Conservation (phyloP, 2,888 invertebrate genomes). For the Folsomia candida region DNA sequence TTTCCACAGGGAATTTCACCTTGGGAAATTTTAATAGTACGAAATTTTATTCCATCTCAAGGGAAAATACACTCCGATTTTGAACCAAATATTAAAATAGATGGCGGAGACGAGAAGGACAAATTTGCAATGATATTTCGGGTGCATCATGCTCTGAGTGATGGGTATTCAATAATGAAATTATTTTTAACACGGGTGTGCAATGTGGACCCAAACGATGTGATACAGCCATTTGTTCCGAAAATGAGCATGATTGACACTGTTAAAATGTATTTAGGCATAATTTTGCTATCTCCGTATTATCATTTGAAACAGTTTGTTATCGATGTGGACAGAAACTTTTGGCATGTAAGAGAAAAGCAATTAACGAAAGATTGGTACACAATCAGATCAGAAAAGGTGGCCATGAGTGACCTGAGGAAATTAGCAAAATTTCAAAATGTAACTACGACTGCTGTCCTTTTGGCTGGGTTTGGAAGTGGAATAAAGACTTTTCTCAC, state of each 20-base stretch:
- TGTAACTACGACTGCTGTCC: slow-evolving; percentile 37
- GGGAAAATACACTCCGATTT: slow-evolving; percentile 18
- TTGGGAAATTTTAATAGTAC: slow-evolving; percentile 45
- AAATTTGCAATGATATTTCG: slow-evolving; percentile 32
- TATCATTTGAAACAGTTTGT: slow-evolving; percentile 39
- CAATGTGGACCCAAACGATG: slow-evolving; percentile 10
- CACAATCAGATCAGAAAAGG: slow-evolving; percentile 29
- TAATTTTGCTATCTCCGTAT: slow-evolving; percentile 28
- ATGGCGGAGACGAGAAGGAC: slow-evolving; percentile 10
- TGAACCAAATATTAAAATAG: slow-evolving; percentile 4
- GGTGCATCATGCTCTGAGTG: slow-evolving; percentile 45
- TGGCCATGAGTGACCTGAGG: slow-evolving; percentile 35
- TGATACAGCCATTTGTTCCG: slow-evolving; percentile 23
- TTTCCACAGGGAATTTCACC: slow-evolving; percentile 37
- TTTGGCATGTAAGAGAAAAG: slow-evolving; percentile 42
- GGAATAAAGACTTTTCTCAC: slow-evolving; percentile 43
- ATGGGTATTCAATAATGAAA: slow-evolving; percentile 39
- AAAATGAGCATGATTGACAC: neutral
- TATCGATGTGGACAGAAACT: slow-evolving; percentile 40
- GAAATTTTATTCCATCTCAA: slow-evolving; percentile 16
- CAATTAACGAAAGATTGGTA: slow-evolving; percentile 30
- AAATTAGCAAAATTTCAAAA: slow-evolving; percentile 28
- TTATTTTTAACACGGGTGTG: slow-evolving; percentile 27
- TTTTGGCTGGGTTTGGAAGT: slow-evolving; percentile 45
- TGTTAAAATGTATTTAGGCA: slow-evolving; percentile 19